A percentile compares a stretch with the other conserved stretches of the same genome.
phyloP scores from a whole-genome alignment of 2,888 invertebrate species.

The Ariolimax columbianus region DNA sequence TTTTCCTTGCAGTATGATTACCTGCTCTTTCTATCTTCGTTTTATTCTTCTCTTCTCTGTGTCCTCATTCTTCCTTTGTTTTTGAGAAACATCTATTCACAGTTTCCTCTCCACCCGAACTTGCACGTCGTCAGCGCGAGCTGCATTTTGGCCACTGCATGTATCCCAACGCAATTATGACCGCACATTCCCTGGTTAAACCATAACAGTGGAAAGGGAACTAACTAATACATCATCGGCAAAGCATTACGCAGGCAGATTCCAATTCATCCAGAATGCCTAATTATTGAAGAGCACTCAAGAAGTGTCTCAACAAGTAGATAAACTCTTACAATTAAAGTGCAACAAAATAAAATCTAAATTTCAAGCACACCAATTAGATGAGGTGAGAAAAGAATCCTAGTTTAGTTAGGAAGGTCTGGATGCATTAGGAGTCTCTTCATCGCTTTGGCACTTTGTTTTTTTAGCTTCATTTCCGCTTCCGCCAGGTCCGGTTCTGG shows the following conservation, averaged over 20 bases:
- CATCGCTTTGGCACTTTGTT: neutral
- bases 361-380: conserved; percentile 21
- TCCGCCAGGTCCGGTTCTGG: neutral
- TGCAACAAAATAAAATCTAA: neutral
- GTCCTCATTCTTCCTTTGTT: too few relatives aligned
- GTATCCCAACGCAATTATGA: neutral
- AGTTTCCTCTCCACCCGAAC: too few relatives aligned
- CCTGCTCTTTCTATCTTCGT: too few relatives aligned
- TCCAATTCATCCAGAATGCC: neutral
- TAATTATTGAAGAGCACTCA: conserved; percentile 6
- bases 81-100: too few relatives aligned
- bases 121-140: too few relatives aligned
- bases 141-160: too few relatives aligned
- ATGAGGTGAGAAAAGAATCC: conserved; percentile 10
- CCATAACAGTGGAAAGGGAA: neutral
- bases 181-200: neutral
- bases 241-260: neutral
- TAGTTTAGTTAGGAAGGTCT: neutral
- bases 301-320: neutral
- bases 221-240: neutral
- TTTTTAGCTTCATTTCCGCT: conserved; percentile 24
- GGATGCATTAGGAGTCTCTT: conserved; percentile 23
- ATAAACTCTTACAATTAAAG: conserved; percentile 13
- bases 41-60: too few relatives aligned
- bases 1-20: too few relatives aligned